A percentile compares a stretch with the other conserved stretches of the same genome.
These are phyloP conservation scores for Cancer borealis DNA, from an alignment of 2,888 invertebrate species.

Conservation along the genomic window DNA sequence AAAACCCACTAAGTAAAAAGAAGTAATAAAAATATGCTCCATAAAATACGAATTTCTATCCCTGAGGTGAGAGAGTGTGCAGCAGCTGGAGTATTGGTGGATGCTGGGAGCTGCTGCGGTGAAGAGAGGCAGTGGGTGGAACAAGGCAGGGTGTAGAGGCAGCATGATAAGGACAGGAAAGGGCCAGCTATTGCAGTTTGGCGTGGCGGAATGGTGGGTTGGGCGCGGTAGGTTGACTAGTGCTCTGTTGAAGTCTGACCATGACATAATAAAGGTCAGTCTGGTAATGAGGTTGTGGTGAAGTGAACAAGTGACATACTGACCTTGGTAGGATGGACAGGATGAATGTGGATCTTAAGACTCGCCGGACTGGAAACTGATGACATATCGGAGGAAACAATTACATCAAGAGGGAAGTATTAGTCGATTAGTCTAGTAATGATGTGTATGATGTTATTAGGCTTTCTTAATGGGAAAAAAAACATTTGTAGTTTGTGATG, in stretches of 20 bases:
- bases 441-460: not conserved
- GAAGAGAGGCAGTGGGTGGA: not conserved
- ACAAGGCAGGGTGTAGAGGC: not conserved
- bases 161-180: not conserved
- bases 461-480: not conserved
- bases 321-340: conserved; percentile 10
- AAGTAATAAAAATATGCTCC: not conserved
- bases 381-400: not conserved
- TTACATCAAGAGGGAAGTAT: not conserved
- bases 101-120: not conserved
- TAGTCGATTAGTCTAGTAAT: not conserved
- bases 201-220: not conserved
- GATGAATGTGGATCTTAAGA: not conserved
- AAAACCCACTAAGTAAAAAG: not conserved
- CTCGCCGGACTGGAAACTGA: conserved; percentile 9
- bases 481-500: not conserved
- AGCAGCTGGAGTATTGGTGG: not conserved
- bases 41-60: not conserved
- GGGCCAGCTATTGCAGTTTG: not conserved
- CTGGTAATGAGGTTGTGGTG: not conserved
- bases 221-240: not conserved
- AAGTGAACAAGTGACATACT: not conserved
- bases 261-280: not conserved
- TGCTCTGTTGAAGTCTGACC: too few relatives aligned
- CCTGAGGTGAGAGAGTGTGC: not conserved